Evolutionary conservation across 2,888 invertebrate species (phyloP).

Genomic region (Dromius quadrimaculatus): DNA sequence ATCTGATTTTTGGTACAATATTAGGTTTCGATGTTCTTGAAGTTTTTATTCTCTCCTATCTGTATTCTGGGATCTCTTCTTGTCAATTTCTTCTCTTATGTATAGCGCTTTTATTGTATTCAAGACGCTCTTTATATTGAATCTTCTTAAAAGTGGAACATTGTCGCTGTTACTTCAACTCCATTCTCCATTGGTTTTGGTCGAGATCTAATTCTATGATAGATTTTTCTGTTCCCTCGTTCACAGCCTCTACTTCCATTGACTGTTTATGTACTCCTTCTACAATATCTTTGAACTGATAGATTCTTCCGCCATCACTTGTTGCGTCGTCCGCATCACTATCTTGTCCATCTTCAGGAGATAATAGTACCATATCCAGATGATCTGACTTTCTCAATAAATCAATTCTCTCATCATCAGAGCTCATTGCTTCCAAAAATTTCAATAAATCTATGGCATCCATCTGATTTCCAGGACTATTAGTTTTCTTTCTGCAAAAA

Average conservation of each 20-base stretch:
- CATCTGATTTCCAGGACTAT: too few relatives aligned
- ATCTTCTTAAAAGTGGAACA: not conserved
- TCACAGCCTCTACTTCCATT: not conserved
- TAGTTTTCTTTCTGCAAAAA: too few relatives aligned
- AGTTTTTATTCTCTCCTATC: constrained; percentile 6
- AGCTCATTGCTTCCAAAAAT: too few relatives aligned
- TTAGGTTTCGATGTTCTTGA: not conserved
- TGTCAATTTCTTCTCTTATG: not conserved
- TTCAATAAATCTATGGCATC: too few relatives aligned
- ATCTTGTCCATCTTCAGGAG: constrained; percentile 22
- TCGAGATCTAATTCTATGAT: not conserved
- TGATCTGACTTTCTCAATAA: too few relatives aligned
- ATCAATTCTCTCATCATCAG: too few relatives aligned
- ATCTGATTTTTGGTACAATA: constrained; percentile 22
- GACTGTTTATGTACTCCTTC: not conserved
- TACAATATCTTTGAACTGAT: not conserved
- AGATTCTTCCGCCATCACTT: constrained; percentile 6
- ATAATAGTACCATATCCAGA: too few relatives aligned
- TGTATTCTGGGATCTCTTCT: not conserved
- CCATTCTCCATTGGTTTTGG: not conserved
- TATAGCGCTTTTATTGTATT: not conserved
- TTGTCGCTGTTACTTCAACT: constrained; percentile 8
- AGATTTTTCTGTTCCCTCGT: not conserved
- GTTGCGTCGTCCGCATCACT: constrained; percentile 36
- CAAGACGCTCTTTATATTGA: not conserved